Evolutionary conservation across 2,888 invertebrate species (phyloP).

Genomic region (Erebia palarica): DNA sequence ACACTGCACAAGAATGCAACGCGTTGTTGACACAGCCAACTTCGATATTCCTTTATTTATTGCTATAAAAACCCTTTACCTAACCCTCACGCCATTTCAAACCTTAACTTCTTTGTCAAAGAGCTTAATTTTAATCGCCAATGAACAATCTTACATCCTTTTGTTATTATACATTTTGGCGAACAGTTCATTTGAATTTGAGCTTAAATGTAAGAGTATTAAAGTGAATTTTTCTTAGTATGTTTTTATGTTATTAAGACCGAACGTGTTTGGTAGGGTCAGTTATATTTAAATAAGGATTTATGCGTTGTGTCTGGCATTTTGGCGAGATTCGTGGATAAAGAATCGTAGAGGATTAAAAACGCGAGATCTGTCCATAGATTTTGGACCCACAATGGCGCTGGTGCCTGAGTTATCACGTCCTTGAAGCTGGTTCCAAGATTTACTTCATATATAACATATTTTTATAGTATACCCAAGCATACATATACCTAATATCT

Average conservation of each 20-base stretch:
- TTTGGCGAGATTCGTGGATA: conserved; percentile 80
- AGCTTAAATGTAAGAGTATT: conserved; percentile 42
- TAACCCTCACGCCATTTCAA: conserved; percentile 36
- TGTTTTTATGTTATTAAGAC: conserved; percentile 44
- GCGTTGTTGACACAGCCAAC: conserved; percentile 82
- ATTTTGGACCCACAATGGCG: conserved; percentile 64
- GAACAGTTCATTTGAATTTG: conserved; percentile 41
- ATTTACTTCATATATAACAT: conserved; percentile 16
- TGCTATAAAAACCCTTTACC: conserved; percentile 76
- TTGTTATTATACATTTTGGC: conserved; percentile 23
- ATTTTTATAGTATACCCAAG: neutral
- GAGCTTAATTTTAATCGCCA: conserved; percentile 40
- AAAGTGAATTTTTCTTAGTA: conserved; percentile 47
- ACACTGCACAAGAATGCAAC: conserved; percentile 80
- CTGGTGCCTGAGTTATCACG: conserved; percentile 52
- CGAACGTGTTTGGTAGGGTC: conserved; percentile 42
- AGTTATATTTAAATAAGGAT: conserved; percentile 82
- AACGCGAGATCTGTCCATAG: conserved; percentile 61
- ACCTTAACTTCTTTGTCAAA: conserved; percentile 23
- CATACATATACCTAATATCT: no score
- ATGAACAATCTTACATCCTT: conserved; percentile 49
- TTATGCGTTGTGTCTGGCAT: conserved; percentile 80
- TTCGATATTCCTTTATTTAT: conserved; percentile 83
- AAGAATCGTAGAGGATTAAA: conserved; percentile 67
- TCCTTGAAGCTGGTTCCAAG: conserved; percentile 42